These are phyloP conservation scores for Busseola fusca DNA, from an alignment of 2,888 invertebrate genomes.

Conservation along the genomic window DNA sequence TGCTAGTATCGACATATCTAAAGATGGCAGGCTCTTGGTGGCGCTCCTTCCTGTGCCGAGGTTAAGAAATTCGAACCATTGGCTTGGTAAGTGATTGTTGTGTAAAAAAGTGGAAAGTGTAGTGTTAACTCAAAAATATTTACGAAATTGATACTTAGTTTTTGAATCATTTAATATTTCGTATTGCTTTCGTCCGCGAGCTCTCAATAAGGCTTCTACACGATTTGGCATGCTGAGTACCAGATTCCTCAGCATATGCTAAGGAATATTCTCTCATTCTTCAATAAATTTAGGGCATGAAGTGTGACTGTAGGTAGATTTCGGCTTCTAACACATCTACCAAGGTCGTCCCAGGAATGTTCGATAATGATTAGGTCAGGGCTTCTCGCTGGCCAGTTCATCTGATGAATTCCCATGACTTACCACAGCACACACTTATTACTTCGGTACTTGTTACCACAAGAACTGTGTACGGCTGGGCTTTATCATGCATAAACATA, in stretches of 20 bases:
- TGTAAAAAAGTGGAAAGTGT: not conserved
- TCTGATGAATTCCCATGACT: too few species aligned
- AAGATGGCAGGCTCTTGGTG: conserved; percentile 93
- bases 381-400: too few species aligned
- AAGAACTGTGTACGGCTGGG: not conserved
- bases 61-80: conserved; percentile 91
- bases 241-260: too few species aligned
- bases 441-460: not conserved
- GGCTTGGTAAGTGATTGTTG: conserved; percentile 89
- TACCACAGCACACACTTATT: too few species aligned
- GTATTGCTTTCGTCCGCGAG: not conserved
- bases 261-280: not conserved
- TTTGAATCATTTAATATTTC: not conserved
- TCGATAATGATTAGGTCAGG: too few species aligned
- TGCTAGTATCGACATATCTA: conserved; percentile 95
- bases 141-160: too few species aligned
- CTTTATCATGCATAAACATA: not conserved
- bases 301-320: too few species aligned
- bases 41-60: conserved; percentile 93
- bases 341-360: too few species aligned
- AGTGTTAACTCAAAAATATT: not conserved
- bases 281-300: too few species aligned
- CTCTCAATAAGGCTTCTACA: not conserved
- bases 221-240: too few species aligned
- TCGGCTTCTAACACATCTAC: too few species aligned